These are phyloP conservation scores for Machimus rusticus DNA, from an alignment of 2,888 invertebrate genomes.

Conservation along the genomic window DNA sequence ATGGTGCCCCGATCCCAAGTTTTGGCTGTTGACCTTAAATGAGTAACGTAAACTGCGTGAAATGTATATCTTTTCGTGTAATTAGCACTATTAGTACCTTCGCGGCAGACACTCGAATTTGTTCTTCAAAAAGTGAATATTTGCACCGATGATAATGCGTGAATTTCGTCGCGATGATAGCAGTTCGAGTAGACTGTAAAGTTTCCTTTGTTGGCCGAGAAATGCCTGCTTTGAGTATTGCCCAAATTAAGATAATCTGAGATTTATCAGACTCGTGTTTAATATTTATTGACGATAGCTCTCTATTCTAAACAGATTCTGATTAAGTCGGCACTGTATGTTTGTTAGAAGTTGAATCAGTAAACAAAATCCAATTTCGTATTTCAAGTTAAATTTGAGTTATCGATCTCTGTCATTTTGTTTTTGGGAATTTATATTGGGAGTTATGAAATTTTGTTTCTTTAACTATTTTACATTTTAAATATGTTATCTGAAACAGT, in stretches of 20 bases:
- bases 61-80: neutral
- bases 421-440: neutral
- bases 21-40: slow-evolving; percentile 11
- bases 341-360: neutral
- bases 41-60: neutral
- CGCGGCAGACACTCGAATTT: neutral
- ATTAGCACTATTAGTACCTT: slow-evolving; percentile 26
- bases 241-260: neutral
- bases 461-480: neutral
- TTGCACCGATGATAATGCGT: slow-evolving; percentile 3
- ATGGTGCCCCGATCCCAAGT: neutral
- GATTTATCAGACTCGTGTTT: neutral
- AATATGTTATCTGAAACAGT: no score
- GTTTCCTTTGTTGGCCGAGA: neutral
- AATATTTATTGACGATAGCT: slow-evolving; percentile 7
- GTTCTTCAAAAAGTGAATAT: neutral
- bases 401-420: neutral
- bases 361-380: neutral
- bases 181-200: neutral
- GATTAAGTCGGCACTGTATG: neutral
- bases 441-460: neutral
- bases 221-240: neutral
- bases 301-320: slow-evolving; percentile 3
- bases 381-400: neutral
- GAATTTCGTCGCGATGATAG: neutral